A percentile compares a stretch with the other conserved stretches of the same genome.
These are phyloP conservation scores for Gastracanthus pulcherrimus DNA, from an alignment of 2,888 invertebrate species.

Conservation along the genomic window DNA sequence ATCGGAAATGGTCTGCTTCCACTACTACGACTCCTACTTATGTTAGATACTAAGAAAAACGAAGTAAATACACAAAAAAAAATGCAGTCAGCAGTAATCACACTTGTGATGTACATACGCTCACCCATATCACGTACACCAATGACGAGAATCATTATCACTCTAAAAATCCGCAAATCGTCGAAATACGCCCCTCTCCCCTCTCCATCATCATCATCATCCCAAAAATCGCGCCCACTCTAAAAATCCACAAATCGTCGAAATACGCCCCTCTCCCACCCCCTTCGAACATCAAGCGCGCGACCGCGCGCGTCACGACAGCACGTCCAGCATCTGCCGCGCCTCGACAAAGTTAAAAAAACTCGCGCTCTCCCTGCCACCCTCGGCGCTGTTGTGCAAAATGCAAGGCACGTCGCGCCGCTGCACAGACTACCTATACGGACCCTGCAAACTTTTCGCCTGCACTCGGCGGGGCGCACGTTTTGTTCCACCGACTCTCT, in stretches of 20 bases:
- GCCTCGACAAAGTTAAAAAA: conserved; percentile 25
- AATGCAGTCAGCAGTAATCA: too few species aligned
- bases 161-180: too few species aligned
- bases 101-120: too few species aligned
- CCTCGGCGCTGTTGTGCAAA: not conserved
- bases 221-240: too few species aligned
- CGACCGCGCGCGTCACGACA: not conserved
- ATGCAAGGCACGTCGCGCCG: conserved; percentile 18
- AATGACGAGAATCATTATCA: too few species aligned
- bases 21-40: too few species aligned
- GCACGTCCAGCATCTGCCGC: not conserved
- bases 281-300: not conserved
- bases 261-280: not conserved
- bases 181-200: not conserved
- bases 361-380: not conserved
- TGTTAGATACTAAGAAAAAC: too few species aligned
- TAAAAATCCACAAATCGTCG: too few species aligned
- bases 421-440: not conserved
- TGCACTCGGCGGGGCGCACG: not conserved
- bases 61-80: too few species aligned
- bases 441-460: conserved; percentile 26
- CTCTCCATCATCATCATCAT: too few species aligned
- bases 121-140: too few species aligned
- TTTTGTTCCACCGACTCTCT: conserved; percentile 28
- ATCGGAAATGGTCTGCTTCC: too few species aligned